phyloP scores from a whole-genome alignment of 2,113 vertebrate genomes.

The Litocranius walleri region DNA sequence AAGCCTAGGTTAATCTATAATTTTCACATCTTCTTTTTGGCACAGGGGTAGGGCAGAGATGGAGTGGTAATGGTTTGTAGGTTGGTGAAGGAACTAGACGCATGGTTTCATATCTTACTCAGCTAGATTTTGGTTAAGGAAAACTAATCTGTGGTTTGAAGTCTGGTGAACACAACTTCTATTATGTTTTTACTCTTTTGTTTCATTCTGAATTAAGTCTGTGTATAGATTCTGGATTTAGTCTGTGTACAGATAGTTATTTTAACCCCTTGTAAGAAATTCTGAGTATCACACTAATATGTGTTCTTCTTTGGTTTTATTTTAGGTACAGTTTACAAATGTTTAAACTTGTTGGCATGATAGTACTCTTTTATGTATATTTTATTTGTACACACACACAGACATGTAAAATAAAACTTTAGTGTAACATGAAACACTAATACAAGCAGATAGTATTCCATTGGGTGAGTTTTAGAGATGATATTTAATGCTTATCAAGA shows the following conservation, averaged over 20 bases:
- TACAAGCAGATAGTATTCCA: background rate
- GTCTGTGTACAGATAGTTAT: background rate
- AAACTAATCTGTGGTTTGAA: background rate
- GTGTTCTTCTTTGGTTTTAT: background rate
- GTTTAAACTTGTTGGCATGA: background rate
- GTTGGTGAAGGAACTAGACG: background rate
- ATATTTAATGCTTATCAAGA: background rate
- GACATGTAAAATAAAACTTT: background rate
- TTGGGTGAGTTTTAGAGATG: background rate
- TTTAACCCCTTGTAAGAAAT: background rate
- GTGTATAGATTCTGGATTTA: background rate
- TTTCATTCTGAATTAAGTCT: background rate
- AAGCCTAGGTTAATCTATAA: background rate
- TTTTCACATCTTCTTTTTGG: background rate
- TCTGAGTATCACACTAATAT: background rate
- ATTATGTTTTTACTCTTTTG: background rate
- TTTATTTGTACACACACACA: background rate
- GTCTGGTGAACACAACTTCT: background rate
- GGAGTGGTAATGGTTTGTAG: background rate
- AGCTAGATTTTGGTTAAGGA: conserved; percentile 12
- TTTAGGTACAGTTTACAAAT: background rate
- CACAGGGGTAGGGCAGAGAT: background rate
- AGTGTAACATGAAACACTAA: background rate
- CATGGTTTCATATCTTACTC: background rate
- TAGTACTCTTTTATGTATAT: background rate